These are phyloP conservation scores for Bufo bufo DNA, from an alignment of 2,113 vertebrate genomes.

Conservation along the genomic window DNA sequence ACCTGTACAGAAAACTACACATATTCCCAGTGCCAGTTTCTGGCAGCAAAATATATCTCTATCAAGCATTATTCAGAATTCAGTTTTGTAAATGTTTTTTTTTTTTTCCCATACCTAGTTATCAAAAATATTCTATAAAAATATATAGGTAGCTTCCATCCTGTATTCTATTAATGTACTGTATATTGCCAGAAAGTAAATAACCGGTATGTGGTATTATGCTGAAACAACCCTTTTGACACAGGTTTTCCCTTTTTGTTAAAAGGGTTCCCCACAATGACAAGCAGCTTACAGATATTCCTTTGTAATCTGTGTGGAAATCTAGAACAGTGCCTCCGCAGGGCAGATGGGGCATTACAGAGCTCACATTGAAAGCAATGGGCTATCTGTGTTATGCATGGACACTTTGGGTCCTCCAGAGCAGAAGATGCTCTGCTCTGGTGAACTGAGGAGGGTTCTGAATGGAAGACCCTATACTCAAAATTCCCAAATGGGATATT, in stretches of 20 bases:
- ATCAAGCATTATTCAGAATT: background rate
- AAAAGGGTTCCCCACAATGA: too few species aligned
- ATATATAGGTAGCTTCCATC: constrained; percentile 26
- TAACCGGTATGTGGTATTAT: background rate
- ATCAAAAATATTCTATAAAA: constrained; percentile 34
- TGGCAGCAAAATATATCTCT: background rate
- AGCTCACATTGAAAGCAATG: background rate
- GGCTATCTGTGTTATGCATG: background rate
- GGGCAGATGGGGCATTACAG: background rate
- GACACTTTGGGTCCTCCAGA: background rate
- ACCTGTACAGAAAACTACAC: background rate
- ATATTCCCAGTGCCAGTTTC: background rate
- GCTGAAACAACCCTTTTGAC: too few species aligned
- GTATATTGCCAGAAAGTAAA: background rate
- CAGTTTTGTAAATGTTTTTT: background rate
- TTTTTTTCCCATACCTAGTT: background rate
- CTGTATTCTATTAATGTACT: background rate
- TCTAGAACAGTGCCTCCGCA: too few species aligned
- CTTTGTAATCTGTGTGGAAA: too few species aligned
- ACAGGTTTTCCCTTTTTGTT: too few species aligned
- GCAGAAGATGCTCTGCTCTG: background rate
- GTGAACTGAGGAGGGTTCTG: background rate
- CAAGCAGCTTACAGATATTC: too few species aligned
- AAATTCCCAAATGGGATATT: background rate
- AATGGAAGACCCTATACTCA: background rate